These are phyloP conservation scores for Serripes groenlandicus DNA, from an alignment of 2,888 invertebrate genomes.

Conservation along the genomic window DNA sequence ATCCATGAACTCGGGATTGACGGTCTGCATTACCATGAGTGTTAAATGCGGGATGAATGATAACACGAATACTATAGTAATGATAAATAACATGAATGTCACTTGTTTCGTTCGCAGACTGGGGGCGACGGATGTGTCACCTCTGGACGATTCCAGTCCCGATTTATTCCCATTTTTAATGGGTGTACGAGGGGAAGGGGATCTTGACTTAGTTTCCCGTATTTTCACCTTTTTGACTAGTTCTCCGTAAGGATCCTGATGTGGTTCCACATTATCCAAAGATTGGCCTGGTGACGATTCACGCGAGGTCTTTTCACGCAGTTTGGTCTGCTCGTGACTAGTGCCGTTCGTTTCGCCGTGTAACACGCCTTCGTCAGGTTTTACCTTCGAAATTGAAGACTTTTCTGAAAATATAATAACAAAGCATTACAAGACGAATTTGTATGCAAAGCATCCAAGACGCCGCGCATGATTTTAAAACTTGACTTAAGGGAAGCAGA, in stretches of 20 bases:
- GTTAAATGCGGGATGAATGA: constrained; percentile 74
- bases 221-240: constrained; percentile 53
- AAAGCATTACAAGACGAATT: not conserved
- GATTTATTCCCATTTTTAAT: constrained; percentile 26
- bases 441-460: no score
- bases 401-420: constrained; percentile 6
- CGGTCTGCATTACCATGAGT: constrained; percentile 62
- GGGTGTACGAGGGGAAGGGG: constrained; percentile 43
- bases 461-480: no score
- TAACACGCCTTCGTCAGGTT: constrained; percentile 1
- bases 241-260: constrained; percentile 55
- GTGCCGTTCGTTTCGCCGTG: not conserved
- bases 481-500: no score
- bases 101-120: constrained; percentile 70
- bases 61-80: constrained; percentile 73
- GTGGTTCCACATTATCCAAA: constrained; percentile 36
- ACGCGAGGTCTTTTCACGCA: constrained; percentile 20
- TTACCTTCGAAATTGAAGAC: not conserved
- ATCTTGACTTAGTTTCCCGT: constrained; percentile 49
- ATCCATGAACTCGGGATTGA: constrained; percentile 57
- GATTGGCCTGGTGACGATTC: constrained; percentile 31
- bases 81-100: constrained; percentile 72
- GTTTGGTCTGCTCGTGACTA: constrained; percentile 9
- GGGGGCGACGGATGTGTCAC: constrained; percentile 30
- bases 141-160: constrained; percentile 1